These are phyloP conservation scores for Oryzias curvinotus DNA, from an alignment of 2,113 vertebrate species.

Conservation along the genomic window DNA sequence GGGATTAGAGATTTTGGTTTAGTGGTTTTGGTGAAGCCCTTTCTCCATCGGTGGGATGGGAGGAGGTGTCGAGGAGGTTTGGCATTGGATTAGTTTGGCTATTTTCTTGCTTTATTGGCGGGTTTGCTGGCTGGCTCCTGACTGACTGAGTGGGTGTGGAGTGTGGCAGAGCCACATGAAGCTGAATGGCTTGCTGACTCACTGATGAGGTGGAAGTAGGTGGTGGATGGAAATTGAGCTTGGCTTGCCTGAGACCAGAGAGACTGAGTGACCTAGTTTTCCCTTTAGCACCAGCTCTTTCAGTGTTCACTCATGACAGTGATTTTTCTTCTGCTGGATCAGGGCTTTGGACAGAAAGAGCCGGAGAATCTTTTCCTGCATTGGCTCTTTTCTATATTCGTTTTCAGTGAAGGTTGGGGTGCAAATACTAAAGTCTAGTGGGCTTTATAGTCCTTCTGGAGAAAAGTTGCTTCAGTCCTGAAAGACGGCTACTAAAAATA, in stretches of 20 bases:
- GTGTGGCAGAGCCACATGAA: slow-evolving; percentile 20
- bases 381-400: neutral
- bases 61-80: neutral
- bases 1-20: too few species aligned
- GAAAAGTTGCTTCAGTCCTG: neutral
- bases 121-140: slow-evolving; percentile 27
- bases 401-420: slow-evolving; percentile 1
- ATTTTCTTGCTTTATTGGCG: neutral
- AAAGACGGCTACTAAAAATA: neutral
- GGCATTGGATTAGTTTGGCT: neutral
- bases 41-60: neutral
- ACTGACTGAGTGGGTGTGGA: slow-evolving; percentile 37
- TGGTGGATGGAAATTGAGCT: slow-evolving; percentile 64
- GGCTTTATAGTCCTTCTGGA: neutral
- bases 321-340: slow-evolving; percentile 49
- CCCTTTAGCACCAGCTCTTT: slow-evolving; percentile 58
- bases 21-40: too few species aligned
- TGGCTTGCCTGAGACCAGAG: slow-evolving; percentile 57
- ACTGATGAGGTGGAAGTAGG: slow-evolving; percentile 56
- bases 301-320: slow-evolving; percentile 56
- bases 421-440: neutral
- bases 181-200: slow-evolving; percentile 62
- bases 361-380: slow-evolving; percentile 26
- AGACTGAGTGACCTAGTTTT: slow-evolving; percentile 72
- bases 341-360: slow-evolving; percentile 44